Evolutionary conservation across 2,113 vertebrate species (phyloP), one percentile per base, ranked within the genome.

Genomic region (Capricornis sumatraensis): DNA sequence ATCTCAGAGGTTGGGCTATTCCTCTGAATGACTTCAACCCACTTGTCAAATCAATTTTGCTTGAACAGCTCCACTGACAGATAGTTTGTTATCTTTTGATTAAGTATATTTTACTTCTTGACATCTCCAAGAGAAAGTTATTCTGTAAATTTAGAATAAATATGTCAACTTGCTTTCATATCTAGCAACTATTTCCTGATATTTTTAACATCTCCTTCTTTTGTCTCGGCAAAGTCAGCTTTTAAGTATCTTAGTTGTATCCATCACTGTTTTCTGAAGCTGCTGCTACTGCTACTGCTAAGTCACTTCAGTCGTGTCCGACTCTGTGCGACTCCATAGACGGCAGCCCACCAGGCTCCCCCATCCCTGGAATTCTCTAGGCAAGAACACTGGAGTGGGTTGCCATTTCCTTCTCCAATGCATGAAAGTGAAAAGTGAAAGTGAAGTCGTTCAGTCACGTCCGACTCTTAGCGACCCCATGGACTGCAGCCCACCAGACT

Each of bases 41-140:
- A 89, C 82, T 89, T 98, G 93, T 98, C 97, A 96, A 96, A 91
- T 97, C 98, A 92, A 96, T 95, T 97, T 97, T 95, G 4, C 94
- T 95, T 95, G 71, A 94, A 67, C 2, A 89, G 40, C 9, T 96
- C 40, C 19, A 87, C 93, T 98, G 95, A 96, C 85, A 97, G 92
- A 95, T 58, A 82, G 57, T 87, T 94, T 93, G 52, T 60, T 96
- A 91, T 95, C 89, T 97, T 96, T 95, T 93, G 89, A 97, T 97
- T 97, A 97, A 95, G 55, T 74, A 28, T 89, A 95, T 93, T 95
- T 95, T 95, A 95, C 76, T 88, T 94, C 33, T 97, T 94, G 88
- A 97, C 81, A 95, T 94, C 76, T 92, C 60, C 43, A 96, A 83
- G 30, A 92, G 84, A 96, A 96, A 92, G 64, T 93, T 94, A 50